These are phyloP conservation scores for Zosterops borbonicus DNA, from an alignment of 2,113 vertebrate species.

Conservation along the genomic window DNA sequence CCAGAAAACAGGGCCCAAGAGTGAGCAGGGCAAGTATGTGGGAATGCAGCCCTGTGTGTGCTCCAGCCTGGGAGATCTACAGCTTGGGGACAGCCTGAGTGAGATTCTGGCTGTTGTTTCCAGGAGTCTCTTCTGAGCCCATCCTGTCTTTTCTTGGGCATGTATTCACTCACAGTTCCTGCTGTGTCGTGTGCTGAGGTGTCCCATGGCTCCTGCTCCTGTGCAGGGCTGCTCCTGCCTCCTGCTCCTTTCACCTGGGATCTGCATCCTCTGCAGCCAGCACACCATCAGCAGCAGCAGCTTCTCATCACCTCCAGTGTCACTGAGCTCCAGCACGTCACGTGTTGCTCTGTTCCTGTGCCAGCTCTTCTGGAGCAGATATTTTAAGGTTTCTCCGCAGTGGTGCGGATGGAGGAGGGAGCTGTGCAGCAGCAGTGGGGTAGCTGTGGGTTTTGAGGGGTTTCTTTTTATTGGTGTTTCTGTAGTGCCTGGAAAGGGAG, in stretches of 20 bases:
- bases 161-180: background rate
- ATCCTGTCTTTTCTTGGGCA: background rate
- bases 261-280: background rate
- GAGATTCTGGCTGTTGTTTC: background rate
- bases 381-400: background rate
- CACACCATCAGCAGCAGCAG: rapidly evolving
- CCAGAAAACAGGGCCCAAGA: background rate
- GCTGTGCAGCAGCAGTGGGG: background rate
- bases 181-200: rapidly evolving
- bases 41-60: rapidly evolving
- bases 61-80: background rate
- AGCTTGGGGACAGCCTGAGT: background rate
- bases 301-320: background rate
- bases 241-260: background rate
- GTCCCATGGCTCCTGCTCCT: background rate
- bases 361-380: background rate
- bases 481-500: background rate
- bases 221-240: background rate
- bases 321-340: background rate
- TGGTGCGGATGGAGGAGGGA: background rate
- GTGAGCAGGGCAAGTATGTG: background rate
- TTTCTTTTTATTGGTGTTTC: background rate
- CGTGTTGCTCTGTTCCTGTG: background rate
- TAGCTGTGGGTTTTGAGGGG: background rate
- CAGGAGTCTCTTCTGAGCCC: background rate